Base-by-base conservation (phyloP, 2,797 vertebrate genomes). In the Scolopax bukidnonensis region DNA sequence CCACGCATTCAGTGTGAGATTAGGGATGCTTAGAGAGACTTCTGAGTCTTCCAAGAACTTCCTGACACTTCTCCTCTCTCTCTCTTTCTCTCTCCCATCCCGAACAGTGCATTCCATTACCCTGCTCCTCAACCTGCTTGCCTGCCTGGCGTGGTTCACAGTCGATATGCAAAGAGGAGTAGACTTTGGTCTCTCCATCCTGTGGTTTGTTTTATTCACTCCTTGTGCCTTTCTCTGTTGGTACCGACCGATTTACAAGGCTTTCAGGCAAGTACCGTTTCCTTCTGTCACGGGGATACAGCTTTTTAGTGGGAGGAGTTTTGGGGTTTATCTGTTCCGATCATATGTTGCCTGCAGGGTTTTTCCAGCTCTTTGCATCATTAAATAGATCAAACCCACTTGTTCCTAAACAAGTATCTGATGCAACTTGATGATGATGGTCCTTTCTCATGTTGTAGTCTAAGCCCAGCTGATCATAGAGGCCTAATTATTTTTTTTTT, bases 181-280 rank as follows among this genome's bases (percentile, higher is more conserved):
- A 13, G 98, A 99, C 94, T 99, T 99, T 1, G 99, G 99, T 78
- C 98, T 99, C 59, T 98, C 99, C 0, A 99, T 99, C 90, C 97
- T 99, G 69, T 99, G 99, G 99, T 97, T 99, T 93, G 79, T 99
- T 95, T 97, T 99, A 88, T 99, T 99, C 95, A 96, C 98, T 8
- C 99, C 99, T 51, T 99, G 99, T 97, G 99, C 99, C 95, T 99
- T 99, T 97, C 93, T 99, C 86, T 99, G 99, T 97, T 99, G 99
- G 99, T 99, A 99, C 97, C 98, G 99, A 89, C 99, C 99, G 1
- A 97, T 99, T 96, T 99, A 99, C 98, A 99, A 99, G 97, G 99
- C 99, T 93, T 99, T 99, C 97, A 99, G 97, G 99, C 99, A 96
- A 99, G 98, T 98, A 30, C 41, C 41, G 1, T 43, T 36, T 68